phyloP scores from a whole-genome alignment of 2,888 invertebrate species.

The Harpalus rubripes region DNA sequence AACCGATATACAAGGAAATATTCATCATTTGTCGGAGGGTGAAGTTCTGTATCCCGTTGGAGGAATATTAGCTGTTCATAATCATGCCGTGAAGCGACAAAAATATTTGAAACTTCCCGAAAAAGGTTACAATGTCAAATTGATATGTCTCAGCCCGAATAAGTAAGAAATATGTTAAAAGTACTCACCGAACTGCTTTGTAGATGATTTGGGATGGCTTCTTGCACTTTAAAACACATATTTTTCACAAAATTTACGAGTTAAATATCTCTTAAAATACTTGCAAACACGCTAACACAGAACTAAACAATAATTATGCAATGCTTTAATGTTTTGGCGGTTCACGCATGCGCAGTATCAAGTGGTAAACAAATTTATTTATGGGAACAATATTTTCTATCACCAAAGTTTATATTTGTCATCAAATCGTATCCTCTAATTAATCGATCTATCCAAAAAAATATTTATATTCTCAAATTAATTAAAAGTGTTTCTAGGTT shows the following conservation, averaged over 20 bases:
- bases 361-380: neutral
- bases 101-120: slow-evolving; percentile 85
- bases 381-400: too few species aligned
- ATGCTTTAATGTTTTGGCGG: too few species aligned
- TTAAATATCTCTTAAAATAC: too few species aligned
- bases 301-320: too few species aligned
- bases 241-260: neutral
- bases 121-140: slow-evolving; percentile 82
- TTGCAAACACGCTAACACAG: too few species aligned
- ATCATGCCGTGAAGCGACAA: slow-evolving; percentile 85
- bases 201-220: neutral
- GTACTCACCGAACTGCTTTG: neutral
- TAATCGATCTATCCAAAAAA: too few species aligned
- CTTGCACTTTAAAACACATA: neutral
- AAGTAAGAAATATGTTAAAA: slow-evolving; percentile 78
- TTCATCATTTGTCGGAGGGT: slow-evolving; percentile 85
- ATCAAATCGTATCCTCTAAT: too few species aligned
- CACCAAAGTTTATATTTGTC: too few species aligned
- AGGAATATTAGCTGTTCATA: slow-evolving; percentile 86
- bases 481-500: too few species aligned
- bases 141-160: slow-evolving; percentile 83
- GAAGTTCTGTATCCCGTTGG: slow-evolving; percentile 91
- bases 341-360: too few species aligned
- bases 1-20: slow-evolving; percentile 84
- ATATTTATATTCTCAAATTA: too few species aligned